These are phyloP conservation scores for Colossoma macropomum DNA, from an alignment of 2,113 vertebrate species.

Conservation along the genomic window DNA sequence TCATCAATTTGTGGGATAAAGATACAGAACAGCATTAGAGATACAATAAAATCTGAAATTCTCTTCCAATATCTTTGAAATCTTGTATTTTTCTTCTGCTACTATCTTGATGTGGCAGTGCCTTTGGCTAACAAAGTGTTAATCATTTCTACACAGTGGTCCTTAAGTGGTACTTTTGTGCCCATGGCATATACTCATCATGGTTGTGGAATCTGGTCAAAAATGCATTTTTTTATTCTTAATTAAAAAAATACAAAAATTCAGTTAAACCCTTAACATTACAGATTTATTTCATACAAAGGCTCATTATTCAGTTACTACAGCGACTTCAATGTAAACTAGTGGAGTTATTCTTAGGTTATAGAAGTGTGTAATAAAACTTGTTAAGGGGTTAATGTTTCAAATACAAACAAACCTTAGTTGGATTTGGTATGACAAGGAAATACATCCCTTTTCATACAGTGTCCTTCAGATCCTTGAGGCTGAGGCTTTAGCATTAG, in stretches of 20 bases:
- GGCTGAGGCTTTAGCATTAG: background rate
- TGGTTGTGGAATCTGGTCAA: background rate
- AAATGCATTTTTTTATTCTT: background rate
- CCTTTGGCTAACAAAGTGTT: slow-evolving; percentile 5
- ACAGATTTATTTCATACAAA: too few species aligned
- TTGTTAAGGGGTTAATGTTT: background rate
- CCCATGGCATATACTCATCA: background rate
- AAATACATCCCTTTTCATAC: background rate
- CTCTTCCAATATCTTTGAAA: background rate
- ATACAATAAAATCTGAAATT: background rate
- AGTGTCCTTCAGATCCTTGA: background rate
- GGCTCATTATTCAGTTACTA: too few species aligned
- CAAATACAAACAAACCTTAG: background rate
- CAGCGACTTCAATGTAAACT: too few species aligned
- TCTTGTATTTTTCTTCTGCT: background rate
- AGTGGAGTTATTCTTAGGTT: too few species aligned
- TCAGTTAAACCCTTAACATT: too few species aligned
- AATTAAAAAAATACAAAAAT: too few species aligned
- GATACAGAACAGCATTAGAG: background rate
- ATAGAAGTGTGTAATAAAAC: too few species aligned
- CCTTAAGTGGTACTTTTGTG: background rate
- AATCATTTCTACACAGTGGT: background rate
- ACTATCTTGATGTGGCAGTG: background rate
- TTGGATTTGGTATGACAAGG: background rate
- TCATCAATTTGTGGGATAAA: background rate